Evolutionary conservation across 2,113 vertebrate species (phyloP).

Genomic region (Dicentrarchus labrax): DNA sequence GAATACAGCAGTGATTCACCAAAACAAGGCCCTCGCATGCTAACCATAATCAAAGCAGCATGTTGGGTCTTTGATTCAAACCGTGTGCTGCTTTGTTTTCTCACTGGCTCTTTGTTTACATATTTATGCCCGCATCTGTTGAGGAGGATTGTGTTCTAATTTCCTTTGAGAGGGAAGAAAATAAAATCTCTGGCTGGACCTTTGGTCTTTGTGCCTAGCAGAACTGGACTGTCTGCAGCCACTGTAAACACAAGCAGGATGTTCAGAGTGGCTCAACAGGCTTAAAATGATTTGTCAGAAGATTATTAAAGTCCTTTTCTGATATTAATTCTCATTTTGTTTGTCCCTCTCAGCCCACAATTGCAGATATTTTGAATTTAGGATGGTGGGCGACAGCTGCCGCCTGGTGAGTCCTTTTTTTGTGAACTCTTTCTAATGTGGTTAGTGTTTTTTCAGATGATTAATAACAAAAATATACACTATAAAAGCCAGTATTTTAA

Average conservation of each 20-base stretch:
- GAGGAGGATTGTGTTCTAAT: constrained; percentile 53
- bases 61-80: constrained; percentile 69
- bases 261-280: constrained; percentile 37
- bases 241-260: constrained; percentile 72
- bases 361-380: constrained; percentile 92
- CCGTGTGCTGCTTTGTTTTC: constrained; percentile 70
- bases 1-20: constrained; percentile 64
- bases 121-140: constrained; percentile 70
- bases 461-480: constrained; percentile 34
- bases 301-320: constrained; percentile 16
- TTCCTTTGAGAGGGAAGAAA: constrained; percentile 50
- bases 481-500: constrained; percentile 24
- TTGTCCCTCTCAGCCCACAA: constrained; percentile 87
- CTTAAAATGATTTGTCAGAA: constrained; percentile 21
- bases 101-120: constrained; percentile 71
- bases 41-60: constrained; percentile 79
- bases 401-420: constrained; percentile 89
- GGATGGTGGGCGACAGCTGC: constrained; percentile 97
- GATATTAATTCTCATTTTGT: constrained; percentile 34
- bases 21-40: constrained; percentile 77
- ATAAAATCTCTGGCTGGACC: constrained; percentile 38
- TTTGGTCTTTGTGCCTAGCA: constrained; percentile 35
- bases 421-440: not conserved
- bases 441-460: constrained; percentile 24
- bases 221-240: constrained; percentile 15